Evolutionary conservation across 2,113 vertebrate species (phyloP).

Genomic region (Tupaia tana): DNA sequence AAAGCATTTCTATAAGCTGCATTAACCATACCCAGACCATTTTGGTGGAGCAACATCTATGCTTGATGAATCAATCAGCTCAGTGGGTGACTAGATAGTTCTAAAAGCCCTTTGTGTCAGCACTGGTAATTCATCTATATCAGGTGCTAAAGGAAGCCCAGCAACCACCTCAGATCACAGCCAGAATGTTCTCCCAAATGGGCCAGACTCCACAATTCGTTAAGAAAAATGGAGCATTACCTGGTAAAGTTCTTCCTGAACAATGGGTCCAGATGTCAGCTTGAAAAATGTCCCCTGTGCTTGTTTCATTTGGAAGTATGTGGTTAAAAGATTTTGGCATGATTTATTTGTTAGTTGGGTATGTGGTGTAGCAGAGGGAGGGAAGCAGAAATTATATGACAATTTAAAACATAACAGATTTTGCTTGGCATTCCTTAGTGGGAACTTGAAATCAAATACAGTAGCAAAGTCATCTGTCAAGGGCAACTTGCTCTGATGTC

Average conservation of each 20-base stretch:
- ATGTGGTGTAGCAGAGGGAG: slow-evolving; percentile 34
- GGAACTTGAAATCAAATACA: slow-evolving; percentile 84
- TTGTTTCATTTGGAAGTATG: slow-evolving; percentile 71
- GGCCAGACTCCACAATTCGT: slow-evolving; percentile 37
- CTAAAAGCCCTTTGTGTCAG: background rate
- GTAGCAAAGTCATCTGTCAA: slow-evolving; percentile 84
- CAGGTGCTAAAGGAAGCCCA: background rate
- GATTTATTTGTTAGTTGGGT: slow-evolving; percentile 58
- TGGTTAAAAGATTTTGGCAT: slow-evolving; percentile 56
- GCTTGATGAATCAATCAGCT: slow-evolving; percentile 11
- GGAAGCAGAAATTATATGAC: slow-evolving; percentile 63
- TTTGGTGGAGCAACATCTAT: accelerated
- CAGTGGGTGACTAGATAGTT: background rate
- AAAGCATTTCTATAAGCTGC: background rate
- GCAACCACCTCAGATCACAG: background rate
- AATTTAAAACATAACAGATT: slow-evolving; percentile 80
- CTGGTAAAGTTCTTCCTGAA: slow-evolving; percentile 57
- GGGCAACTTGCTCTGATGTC: slow-evolving; percentile 73
- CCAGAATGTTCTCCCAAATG: background rate
- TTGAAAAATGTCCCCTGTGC: slow-evolving; percentile 60
- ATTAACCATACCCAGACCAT: background rate
- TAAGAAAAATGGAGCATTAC: background rate
- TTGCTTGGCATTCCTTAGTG: slow-evolving; percentile 62
- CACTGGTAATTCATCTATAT: background rate
- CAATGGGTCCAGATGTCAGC: slow-evolving; percentile 50